Conservation (phyloP, 2,797 vertebrate species). For the Echiichthys vipera region DNA sequence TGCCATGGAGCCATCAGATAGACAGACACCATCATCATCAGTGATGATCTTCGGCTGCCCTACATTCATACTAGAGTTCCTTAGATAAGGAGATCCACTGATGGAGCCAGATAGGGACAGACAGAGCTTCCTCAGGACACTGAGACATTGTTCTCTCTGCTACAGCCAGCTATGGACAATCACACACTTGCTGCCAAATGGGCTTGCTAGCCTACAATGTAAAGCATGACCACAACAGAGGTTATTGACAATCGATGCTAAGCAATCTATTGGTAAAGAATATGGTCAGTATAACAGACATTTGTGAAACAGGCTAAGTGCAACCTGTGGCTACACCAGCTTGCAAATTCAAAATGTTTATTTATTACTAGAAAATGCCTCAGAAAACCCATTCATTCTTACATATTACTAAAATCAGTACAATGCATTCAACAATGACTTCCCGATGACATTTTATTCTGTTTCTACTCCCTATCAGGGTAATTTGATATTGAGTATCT, state of each 20-base stretch:
- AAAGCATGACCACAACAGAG: not conserved
- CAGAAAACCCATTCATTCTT: not conserved
- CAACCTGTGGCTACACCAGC: not conserved
- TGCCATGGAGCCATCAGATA: slow-evolving; percentile 4
- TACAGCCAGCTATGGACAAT: slow-evolving; percentile 35
- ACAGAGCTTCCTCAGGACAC: slow-evolving; percentile 53
- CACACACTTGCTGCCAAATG: slow-evolving; percentile 46
- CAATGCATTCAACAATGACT: not conserved
- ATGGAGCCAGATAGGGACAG: slow-evolving; percentile 33
- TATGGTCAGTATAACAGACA: not conserved
- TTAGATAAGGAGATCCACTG: slow-evolving; percentile 59
- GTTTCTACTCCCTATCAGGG: not conserved
- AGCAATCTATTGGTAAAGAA: not conserved
- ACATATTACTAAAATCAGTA: too few relatives aligned
- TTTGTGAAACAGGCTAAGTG: not conserved
- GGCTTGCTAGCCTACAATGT: slow-evolving; percentile 1
- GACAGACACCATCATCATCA: slow-evolving; percentile 31
- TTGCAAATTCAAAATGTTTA: not conserved
- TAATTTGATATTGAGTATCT: not conserved
- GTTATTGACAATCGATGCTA: not conserved
- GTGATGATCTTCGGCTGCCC: slow-evolving; percentile 59
- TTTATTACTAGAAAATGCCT: not conserved
- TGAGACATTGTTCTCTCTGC: slow-evolving; percentile 57
- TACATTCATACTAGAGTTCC: slow-evolving; percentile 54
- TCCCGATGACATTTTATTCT: not conserved